phyloP scores from a whole-genome alignment of 2,888 invertebrate species.

The Hypomecis atomaria region DNA sequence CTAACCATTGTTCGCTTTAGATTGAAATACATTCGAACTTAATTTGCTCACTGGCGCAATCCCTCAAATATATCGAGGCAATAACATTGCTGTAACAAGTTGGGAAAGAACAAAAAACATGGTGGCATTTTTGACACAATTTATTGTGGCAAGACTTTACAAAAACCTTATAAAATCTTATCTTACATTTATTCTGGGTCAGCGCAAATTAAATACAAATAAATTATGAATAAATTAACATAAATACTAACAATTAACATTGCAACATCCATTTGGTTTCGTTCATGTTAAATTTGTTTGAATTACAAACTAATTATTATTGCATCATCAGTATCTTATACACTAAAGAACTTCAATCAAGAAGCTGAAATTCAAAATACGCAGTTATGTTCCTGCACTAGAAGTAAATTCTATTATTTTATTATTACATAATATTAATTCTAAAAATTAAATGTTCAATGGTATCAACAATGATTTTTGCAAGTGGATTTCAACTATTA shows the following conservation, averaged over 20 bases:
- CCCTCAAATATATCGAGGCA: constrained; percentile 4
- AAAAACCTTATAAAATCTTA: constrained; percentile 30
- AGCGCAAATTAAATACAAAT: constrained; percentile 36
- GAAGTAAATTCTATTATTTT: too few relatives aligned
- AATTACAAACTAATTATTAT: constrained; percentile 22
- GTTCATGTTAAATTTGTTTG: constrained; percentile 44
- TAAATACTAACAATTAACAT: constrained; percentile 53
- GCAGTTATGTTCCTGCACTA: not conserved
- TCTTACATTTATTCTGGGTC: constrained; percentile 23
- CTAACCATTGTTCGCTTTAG: constrained; percentile 38
- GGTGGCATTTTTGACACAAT: constrained; percentile 28
- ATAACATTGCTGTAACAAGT: constrained; percentile 5
- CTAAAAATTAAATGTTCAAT: too few relatives aligned
- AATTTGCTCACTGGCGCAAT: constrained; percentile 30
- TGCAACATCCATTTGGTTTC: constrained; percentile 74
- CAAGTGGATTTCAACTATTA: too few relatives aligned
- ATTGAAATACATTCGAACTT: constrained; percentile 33
- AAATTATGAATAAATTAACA: constrained; percentile 41
- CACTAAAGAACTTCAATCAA: not conserved
- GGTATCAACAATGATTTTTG: too few relatives aligned
- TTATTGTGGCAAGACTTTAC: constrained; percentile 63
- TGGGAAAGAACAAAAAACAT: constrained; percentile 6
- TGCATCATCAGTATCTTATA: constrained; percentile 9
- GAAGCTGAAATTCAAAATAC: not conserved
- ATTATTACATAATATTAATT: too few relatives aligned